Base-by-base conservation (phyloP, 2,797 vertebrate genomes). In the Microctenopoma steveboyesi region DNA sequence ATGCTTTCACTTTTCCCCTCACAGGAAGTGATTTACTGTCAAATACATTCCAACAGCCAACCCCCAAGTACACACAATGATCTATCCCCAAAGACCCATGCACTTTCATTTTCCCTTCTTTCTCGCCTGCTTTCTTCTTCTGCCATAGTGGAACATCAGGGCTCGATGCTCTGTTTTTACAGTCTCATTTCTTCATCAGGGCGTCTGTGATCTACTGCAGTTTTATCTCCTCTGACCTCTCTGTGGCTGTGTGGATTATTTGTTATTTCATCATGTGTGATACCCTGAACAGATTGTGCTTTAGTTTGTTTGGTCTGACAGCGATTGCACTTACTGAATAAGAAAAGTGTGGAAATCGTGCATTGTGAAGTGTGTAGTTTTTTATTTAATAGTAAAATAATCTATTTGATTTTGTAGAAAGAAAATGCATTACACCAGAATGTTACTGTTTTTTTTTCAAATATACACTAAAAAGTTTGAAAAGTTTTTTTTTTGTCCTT, bases 1-100 rank as follows among this genome's bases (percentile, higher is more conserved):
- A 43, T 43, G 72, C 75, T 83, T 78, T 81, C 57, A 64, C 63
- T 84, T 84, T 71, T 64, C 68, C 33, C 33, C 72, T 65, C 83
- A 75, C 74, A 81, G 81, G 70, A 82, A 84, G 82, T 82, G 83
- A 88, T 89, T 88, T 85, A 67, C 78, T 82, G 86, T 82, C 86
- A 76, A 71, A 87, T 74, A 65, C 78, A 79, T 84, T 86, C 83
- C 81, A 72, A 42, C 73, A 76, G 59, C 73, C 67, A 52, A 55
- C 47, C 63, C 63, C 70, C 42, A 45, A 65, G 51, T 37, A 39
- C 64, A 58, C 28, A 70, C 47, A 25, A 69, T 75, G 72, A 81
- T 83, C 68, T 1, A 16, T 67, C 74, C 75, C 65, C 81, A 65
- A 65, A 80, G 75, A 58, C 43, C 22, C 9, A 12, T 4, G n/a